Evolutionary conservation across 37 sponge, comb jelly and placozoan genomes (phyloP).

Genomic region (Spongilla lacustris): DNA sequence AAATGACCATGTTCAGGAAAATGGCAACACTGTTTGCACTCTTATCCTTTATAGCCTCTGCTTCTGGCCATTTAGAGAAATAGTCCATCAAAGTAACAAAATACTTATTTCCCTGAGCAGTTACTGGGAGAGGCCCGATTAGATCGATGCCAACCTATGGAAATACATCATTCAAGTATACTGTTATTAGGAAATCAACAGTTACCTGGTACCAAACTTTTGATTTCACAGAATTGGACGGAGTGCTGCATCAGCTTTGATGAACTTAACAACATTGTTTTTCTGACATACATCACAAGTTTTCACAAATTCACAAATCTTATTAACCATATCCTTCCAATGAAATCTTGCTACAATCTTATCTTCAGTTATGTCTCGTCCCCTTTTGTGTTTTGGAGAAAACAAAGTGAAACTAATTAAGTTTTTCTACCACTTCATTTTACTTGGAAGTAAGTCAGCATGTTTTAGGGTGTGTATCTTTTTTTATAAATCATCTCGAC

Average conservation of each 20-base stretch:
- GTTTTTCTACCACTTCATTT: no score
- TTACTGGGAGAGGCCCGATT: conserved; percentile 24
- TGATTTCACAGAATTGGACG: conserved; percentile 30
- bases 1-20: conserved; percentile 33
- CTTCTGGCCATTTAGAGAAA: no score
- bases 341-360: no score
- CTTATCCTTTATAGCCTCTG: conserved; percentile 22
- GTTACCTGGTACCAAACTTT: conserved; percentile 45
- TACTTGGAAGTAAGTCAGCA: no score
- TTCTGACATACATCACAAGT: conserved; percentile 25
- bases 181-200: no score
- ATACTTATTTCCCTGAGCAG: conserved; percentile 22
- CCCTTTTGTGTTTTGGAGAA: no score
- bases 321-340: background rate
- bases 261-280: conserved; percentile 13
- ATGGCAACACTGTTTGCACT: conserved; percentile 25
- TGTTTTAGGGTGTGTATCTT: no score
- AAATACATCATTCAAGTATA: no score
- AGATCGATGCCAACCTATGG: conserved; percentile 51
- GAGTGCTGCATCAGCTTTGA: conserved; percentile 7
- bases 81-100: conserved; percentile 38
- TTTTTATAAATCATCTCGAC: background rate
- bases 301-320: no score
- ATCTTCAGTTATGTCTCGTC: no score
- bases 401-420: no score